Percentiles rank a stretch among this genome's conserved stretches.
phyloP scores from a whole-genome alignment of 2,888 invertebrate genomes.

The Spilosoma lubricipeda region DNA sequence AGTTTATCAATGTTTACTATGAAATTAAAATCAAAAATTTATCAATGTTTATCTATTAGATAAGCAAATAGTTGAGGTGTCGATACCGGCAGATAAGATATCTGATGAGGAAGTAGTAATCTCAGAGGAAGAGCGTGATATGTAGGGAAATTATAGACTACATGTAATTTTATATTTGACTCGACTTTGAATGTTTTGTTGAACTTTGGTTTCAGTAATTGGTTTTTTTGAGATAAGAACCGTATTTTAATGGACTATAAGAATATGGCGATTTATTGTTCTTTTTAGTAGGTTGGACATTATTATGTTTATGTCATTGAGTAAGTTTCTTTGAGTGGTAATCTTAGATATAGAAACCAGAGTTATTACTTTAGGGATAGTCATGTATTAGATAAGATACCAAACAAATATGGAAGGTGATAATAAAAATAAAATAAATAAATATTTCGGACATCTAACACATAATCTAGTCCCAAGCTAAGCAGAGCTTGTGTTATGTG shows the following conservation, averaged over 20 bases:
- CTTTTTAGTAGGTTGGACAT: not conserved
- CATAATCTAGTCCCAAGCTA: no score
- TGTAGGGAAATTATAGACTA: conserved; percentile 29
- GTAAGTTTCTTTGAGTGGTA: not conserved
- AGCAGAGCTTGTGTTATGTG: no score
- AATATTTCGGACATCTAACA: no score
- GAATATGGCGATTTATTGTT: not conserved
- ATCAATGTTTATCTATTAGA: conserved; percentile 47
- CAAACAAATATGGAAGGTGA: not conserved
- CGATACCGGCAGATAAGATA: conserved; percentile 52
- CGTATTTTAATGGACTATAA: not conserved
- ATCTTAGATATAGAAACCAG: not conserved
- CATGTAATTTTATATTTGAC: not conserved
- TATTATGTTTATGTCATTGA: not conserved
- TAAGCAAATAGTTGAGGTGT: conserved; percentile 56
- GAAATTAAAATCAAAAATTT: conserved; percentile 43
- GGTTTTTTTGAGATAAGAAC: not conserved
- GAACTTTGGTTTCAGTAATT: conserved; percentile 4
- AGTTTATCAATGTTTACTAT: conserved; percentile 41
- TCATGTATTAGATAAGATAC: not conserved
- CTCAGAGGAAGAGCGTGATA: conserved; percentile 39
- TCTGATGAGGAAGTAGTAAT: conserved; percentile 56
- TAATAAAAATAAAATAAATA: no score
- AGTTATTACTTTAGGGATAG: not conserved
- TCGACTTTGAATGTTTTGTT: conserved; percentile 7